Conservation (phyloP, 1,140 invertebrate genomes). For the Macrobrachium rosenbergii region DNA sequence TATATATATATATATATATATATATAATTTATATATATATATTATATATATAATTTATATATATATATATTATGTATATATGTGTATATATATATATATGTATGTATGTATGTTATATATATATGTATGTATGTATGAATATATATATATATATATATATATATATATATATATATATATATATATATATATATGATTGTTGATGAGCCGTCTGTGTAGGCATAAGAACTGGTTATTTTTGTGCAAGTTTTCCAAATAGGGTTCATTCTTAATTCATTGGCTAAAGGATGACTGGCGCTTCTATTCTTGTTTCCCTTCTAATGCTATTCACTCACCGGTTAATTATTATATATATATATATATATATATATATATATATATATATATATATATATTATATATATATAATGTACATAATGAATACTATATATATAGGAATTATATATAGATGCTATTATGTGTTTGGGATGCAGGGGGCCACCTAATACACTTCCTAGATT, state of each 20-base stretch:
- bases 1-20: constrained; percentile 12
- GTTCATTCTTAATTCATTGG: no score
- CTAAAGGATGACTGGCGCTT: no score
- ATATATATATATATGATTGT: background rate
- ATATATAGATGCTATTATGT: no score
- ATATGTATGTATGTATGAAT: background rate
- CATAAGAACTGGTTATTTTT: no score
- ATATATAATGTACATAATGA: background rate
- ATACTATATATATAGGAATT: background rate
- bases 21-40: constrained; percentile 9
- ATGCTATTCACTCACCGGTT: no score
- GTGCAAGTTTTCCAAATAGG: no score
- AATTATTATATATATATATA: constrained; percentile 1
- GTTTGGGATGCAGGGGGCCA: no score
- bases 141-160: background rate
- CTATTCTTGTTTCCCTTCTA: no score
- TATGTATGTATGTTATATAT: background rate
- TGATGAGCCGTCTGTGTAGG: background rate
- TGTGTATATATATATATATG: background rate
- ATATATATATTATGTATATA: background rate
- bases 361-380: constrained; percentile 10
- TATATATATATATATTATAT: background rate
- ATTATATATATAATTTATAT: background rate
- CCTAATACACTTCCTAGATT: no score
- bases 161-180: background rate